Conservation (phyloP, 2,888 invertebrate species). For the Hydrotaea cyrtoneurina region DNA sequence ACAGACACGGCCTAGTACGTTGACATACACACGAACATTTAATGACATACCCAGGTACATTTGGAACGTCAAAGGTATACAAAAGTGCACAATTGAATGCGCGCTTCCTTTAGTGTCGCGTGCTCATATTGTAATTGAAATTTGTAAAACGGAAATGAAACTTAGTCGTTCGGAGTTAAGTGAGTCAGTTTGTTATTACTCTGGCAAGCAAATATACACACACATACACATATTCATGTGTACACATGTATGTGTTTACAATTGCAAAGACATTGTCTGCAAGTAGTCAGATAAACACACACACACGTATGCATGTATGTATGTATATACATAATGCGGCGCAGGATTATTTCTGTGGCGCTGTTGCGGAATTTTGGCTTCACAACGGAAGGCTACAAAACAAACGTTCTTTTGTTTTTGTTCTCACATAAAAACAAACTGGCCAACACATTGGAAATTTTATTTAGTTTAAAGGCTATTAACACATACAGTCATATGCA, state of each 20-base stretch:
- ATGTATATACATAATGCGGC: slow-evolving; percentile 43
- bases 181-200: slow-evolving; percentile 43
- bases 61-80: slow-evolving; percentile 28
- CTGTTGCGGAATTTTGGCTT: slow-evolving; percentile 43
- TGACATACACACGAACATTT: background rate
- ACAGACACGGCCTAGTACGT: background rate
- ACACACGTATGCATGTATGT: background rate
- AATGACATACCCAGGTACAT: slow-evolving; percentile 19
- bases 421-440: slow-evolving; percentile 38
- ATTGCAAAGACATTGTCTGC: slow-evolving; percentile 23
- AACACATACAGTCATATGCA: slow-evolving; percentile 25
- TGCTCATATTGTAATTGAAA: slow-evolving; percentile 60
- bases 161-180: slow-evolving; percentile 44
- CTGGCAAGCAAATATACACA: background rate
- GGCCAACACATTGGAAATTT: slow-evolving; percentile 47
- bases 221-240: background rate
- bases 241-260: background rate
- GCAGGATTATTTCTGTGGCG: slow-evolving; percentile 36
- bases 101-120: slow-evolving; percentile 61
- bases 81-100: slow-evolving; percentile 49
- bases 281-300: slow-evolving; percentile 5
- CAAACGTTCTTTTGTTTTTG: background rate
- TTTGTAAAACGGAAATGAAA: slow-evolving; percentile 65
- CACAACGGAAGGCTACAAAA: slow-evolving; percentile 22
- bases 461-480: slow-evolving; percentile 37